phyloP scores from a whole-genome alignment of 2,888 invertebrate species.

The Ichneumoninae sp. region DNA sequence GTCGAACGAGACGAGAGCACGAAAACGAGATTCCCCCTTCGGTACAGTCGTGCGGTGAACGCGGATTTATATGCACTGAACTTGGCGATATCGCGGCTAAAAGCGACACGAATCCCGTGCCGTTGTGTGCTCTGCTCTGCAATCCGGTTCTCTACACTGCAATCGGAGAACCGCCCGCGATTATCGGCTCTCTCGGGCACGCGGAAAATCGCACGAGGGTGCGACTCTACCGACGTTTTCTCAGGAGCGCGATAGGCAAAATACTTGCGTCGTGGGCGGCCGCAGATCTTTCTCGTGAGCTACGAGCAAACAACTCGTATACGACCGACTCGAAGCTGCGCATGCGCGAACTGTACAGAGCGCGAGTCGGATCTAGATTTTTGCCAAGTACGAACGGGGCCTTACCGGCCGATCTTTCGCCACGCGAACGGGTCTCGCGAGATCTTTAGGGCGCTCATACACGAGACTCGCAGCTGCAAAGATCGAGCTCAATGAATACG shows the following conservation, averaged over 20 bases:
- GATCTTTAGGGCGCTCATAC: constrained; percentile 1
- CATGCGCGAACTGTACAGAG: not conserved
- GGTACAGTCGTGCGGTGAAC: not conserved
- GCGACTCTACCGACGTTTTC: not conserved
- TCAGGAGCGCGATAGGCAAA: constrained; percentile 26
- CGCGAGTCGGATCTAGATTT: not conserved
- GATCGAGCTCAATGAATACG: constrained; percentile 15
- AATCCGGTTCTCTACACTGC: not conserved
- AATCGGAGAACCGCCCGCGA: constrained; percentile 26
- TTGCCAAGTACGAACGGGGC: not conserved
- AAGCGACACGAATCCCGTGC: constrained; percentile 62
- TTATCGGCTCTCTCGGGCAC: constrained; percentile 5
- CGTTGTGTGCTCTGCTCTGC: not conserved
- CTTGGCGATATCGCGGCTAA: constrained; percentile 73
- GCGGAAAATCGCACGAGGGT: not conserved
- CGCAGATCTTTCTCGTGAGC: constrained; percentile 7
- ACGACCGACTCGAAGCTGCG: not conserved
- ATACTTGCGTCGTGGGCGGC: constrained; percentile 35
- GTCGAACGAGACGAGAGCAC: not conserved
- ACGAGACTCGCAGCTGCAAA: constrained; percentile 22
- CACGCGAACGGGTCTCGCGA: constrained; percentile 2
- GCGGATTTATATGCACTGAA: constrained; percentile 71
- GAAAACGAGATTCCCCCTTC: not conserved
- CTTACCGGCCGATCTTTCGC: constrained; percentile 3
- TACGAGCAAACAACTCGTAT: constrained; percentile 11